phyloP scores from a whole-genome alignment of 2,888 invertebrate species.

The Laothoe populi region DNA sequence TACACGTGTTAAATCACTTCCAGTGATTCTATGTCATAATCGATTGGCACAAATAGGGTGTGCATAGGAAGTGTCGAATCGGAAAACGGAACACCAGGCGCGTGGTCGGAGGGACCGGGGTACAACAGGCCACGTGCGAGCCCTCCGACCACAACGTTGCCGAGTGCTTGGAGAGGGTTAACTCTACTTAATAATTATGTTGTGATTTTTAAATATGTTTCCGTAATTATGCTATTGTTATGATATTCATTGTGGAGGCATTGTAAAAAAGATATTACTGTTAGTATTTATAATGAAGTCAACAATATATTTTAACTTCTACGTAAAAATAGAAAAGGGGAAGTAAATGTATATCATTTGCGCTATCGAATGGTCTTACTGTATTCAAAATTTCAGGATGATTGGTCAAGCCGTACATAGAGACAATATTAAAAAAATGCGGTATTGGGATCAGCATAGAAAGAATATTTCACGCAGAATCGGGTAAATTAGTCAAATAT shows the following conservation, averaged over 20 bases:
- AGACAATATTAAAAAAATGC: too few species aligned
- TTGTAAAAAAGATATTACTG: neutral
- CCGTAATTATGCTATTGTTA: conserved; percentile 2
- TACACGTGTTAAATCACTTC: conserved; percentile 18
- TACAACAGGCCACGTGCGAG: conserved; percentile 48
- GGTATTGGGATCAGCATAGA: too few species aligned
- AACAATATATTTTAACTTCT: too few species aligned
- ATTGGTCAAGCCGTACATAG: too few species aligned
- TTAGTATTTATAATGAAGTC: too few species aligned
- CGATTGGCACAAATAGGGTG: conserved; percentile 47
- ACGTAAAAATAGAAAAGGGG: too few species aligned
- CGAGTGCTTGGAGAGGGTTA: conserved; percentile 20
- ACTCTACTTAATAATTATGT: conserved; percentile 1
- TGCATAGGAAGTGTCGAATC: conserved; percentile 53
- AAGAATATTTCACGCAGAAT: too few species aligned
- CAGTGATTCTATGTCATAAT: conserved; percentile 37
- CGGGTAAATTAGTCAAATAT: too few species aligned
- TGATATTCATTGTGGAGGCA: neutral
- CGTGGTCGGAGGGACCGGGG: conserved; percentile 35
- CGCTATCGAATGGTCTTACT: too few species aligned
- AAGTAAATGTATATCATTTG: too few species aligned
- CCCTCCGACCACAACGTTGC: conserved; percentile 20
- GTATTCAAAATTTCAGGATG: too few species aligned
- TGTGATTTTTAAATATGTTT: conserved; percentile 5
- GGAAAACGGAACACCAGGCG: conserved; percentile 49